Base-by-base conservation (phyloP, 64 coral and sea anemone species). In the Hydrozoanthus tunicans region DNA sequence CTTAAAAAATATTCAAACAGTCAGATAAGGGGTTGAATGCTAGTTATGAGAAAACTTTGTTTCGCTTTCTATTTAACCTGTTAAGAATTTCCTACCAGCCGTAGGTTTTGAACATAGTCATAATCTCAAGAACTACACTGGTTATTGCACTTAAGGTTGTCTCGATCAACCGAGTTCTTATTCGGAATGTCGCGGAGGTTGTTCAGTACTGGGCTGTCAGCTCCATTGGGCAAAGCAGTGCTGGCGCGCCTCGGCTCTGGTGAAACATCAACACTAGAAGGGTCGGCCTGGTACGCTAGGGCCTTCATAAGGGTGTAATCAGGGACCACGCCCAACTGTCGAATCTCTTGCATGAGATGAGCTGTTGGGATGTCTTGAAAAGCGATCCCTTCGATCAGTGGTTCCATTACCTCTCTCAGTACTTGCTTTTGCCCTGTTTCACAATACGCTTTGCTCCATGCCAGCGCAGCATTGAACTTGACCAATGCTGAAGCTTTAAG, bases 331-430 rank as follows among this genome's bases (percentile, higher is more conserved):
- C 79, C 86, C 43, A 90, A 61, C 53, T 93, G 65, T 15, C 92
- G 92, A 53, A 93, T 89, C 51, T 93, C 86, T 10, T 82, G 77
- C 86, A 93, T 93, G 67, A 93, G 62, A 5, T 81, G 86, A 56
- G 73, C 64, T 5, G 92, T 90, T 77, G 92, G 92, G 59, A 93
- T 90, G 60, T 93, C 69, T 7, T 90, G 60, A 90, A 93, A 93
- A 10, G 62, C 86, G 58, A 93, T 93, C 53, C 92, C 90, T 25
- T 93, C 92, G 78, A 93, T 58, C 92, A 93, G 77, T 56, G 92
- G 86, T 65, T 93, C 77, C 56, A 93, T 72, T 15, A 89, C 92
- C 10, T 72, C 56, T 10, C 90, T 90, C 7, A 93, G 60, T 17
- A 57, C 70, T 51, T 64, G 58, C 5, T 63, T 79, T 3, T 75